Conservation (phyloP, 2,888 invertebrate genomes). For the Timema cristinae region DNA sequence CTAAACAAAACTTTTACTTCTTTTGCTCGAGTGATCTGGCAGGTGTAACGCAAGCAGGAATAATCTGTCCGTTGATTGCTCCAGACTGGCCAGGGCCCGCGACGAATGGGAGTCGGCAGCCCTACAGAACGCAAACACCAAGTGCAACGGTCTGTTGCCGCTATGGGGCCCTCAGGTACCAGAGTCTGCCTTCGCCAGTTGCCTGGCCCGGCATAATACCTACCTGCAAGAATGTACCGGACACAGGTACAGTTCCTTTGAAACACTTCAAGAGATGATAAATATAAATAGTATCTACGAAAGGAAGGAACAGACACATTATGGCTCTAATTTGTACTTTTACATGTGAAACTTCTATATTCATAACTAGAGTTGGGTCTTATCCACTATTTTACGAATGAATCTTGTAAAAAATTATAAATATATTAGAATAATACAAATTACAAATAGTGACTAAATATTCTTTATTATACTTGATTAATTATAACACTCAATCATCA, state of each 20-base stretch:
- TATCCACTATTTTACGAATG: no score
- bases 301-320: no score
- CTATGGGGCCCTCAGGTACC: conserved; percentile 95
- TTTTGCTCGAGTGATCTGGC: not conserved
- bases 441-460: no score
- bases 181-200: conserved; percentile 89
- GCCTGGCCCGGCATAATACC: conserved; percentile 86
- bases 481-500: no score
- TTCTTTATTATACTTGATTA: no score
- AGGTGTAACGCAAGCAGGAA: not conserved
- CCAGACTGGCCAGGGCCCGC: conserved; percentile 59
- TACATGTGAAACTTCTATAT: no score
- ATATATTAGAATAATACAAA: no score
- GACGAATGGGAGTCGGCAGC: conserved; percentile 99
- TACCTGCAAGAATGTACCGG: conserved; percentile 56
- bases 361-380: no score
- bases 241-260: conserved; percentile 37
- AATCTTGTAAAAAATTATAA: no score
- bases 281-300: no score
- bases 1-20: not conserved
- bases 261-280: no score
- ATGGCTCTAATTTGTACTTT: no score
- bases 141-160: conserved; percentile 94
- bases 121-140: conserved; percentile 95
- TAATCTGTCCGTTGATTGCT: not conserved